Evolutionary conservation across 2,888 invertebrate genomes (phyloP), one percentile per base, ranked within the genome.

Genomic region (Lycia hirtaria): DNA sequence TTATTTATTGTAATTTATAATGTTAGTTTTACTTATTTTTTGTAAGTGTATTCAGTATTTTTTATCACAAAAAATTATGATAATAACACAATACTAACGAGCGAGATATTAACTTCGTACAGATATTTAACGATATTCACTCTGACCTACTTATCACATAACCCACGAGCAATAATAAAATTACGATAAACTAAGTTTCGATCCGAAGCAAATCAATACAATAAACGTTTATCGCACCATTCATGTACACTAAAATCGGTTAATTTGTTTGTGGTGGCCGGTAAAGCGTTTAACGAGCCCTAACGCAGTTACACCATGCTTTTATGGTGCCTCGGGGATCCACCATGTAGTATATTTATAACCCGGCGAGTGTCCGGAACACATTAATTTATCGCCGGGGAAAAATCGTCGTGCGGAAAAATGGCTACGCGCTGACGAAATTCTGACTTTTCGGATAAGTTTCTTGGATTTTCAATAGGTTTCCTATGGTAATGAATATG

Each of bases 181-280:
- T 56, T 20, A 56, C 45, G 40, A 28, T 40, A 41, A 56, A 33
- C 40, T 40, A 43, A 35, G 33, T 48, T 44, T 51, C 33, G 51
- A 57, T 48, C 32, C 53, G 26, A 32, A 57, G 63, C 64, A 66
- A 73, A 72, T 71, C 76, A 69, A 71, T 75, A 72, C 67, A 72
- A 68, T 71, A 73, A 77, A 76, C 65, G 75, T 74, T 76, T 69
- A 78, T 73, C 67, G 71, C 63, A 45, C 69, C 73, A 80, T 82
- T 80, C 78, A 81, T 79, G 79, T 80, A 75, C 76, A 77, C 77
- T 82, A 78, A 80, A 80, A 77, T 67, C 68, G 73, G 78, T 83
- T 83, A 83, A 82, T 87, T 85, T 85, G 84, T 85, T 85, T 83
- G 84, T 69, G 83, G 85, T 78, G 64, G 67, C 72, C 79, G 71